Evolutionary conservation across 2,888 invertebrate species (phyloP), one percentile per base, ranked within the genome.

Genomic region (Cantharis flavilabris): DNA sequence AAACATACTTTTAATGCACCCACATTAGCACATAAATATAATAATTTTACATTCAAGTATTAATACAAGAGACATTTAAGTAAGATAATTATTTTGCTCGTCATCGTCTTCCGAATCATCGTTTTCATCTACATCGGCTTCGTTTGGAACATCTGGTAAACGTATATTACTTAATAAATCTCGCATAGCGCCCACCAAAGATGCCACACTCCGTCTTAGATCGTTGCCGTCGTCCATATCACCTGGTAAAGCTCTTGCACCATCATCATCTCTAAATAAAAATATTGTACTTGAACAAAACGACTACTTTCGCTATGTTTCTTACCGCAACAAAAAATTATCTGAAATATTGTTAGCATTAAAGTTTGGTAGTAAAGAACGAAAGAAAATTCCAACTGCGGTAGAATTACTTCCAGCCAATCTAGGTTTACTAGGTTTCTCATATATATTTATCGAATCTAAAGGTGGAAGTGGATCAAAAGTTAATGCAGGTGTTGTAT

Each of bases 401-500:
- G 82, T 86, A 14, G 86, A 82, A 70, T 81, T 84, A 75, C 81
- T 83, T 11, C 81, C 83, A 49, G 84, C 80, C 63, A 82, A 33
- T 28, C 83, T 82, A 10, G 86, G 85, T 75, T 86, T 85, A 81
- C 86, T 86, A 28, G 90, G 89, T 80, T 92, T 91, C 70, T 91
- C 90, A 86, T 96, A 96, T 76, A 93, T 90, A 84, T 93, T 92
- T 28, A 95, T 91, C 0, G 94, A 92, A 87, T 96, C 94, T 63
- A 89, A 83, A 1, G 96, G 96, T 14, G 96, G 96, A 77, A 96
- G 88, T 5, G 96, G 96, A 88, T 96, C 96, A 84, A 94, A 94
- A 79, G 93, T 93, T 84, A 95, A 89, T 72, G 95, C 91, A n/a
- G 92, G 89, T 14, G 89, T 89, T 64, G 84, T 82, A 72, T 88